phyloP scores from a whole-genome alignment of 2,113 vertebrate species.

The Serilophus lunatus region DNA sequence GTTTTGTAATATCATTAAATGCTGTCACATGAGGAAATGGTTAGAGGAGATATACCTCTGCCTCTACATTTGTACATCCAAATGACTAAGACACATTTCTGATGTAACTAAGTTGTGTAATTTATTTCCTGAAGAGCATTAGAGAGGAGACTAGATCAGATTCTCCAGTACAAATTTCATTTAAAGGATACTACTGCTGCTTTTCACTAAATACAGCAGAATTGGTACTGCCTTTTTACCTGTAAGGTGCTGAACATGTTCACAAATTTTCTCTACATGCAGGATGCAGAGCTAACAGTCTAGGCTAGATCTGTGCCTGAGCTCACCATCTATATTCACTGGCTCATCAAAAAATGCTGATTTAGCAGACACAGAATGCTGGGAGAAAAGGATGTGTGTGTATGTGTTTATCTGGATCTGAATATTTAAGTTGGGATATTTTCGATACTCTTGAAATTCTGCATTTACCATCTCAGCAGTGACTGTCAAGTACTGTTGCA shows the following conservation, averaged over 20 bases:
- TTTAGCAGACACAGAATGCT: neutral
- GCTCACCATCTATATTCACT: neutral
- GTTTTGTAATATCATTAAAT: neutral
- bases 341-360: neutral
- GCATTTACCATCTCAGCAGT: neutral
- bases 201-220: neutral
- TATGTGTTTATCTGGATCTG: neutral
- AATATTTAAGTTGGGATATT: neutral
- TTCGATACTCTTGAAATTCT: neutral
- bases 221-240: neutral
- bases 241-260: neutral
- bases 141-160: neutral
- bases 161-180: neutral
- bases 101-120: neutral
- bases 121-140: neutral
- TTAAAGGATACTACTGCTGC: neutral
- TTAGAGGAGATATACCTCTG: neutral
- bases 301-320: neutral
- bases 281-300: neutral
- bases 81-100: neutral
- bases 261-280: neutral
- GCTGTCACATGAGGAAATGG: neutral
- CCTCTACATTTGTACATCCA: neutral
- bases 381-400: neutral
- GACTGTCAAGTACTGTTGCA: neutral